Base-by-base conservation (phyloP, 2,888 invertebrate species). In the Helicoverpa assulta region DNA sequence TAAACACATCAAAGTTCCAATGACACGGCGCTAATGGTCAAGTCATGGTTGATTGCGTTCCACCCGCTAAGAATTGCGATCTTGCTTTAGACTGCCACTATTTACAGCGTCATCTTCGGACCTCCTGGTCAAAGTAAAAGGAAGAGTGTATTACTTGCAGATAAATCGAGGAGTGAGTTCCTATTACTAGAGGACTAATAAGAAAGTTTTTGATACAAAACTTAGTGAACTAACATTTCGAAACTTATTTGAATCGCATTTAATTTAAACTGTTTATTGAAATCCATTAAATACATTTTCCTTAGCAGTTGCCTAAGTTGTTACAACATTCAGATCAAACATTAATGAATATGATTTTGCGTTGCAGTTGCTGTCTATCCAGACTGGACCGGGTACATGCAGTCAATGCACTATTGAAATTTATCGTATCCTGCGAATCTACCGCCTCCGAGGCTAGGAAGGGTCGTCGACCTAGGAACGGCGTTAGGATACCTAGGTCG, bases 331-430 rank as follows among this genome's bases (percentile, higher is more conserved):
- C 33, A 75, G 65, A 78, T 78, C 55, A 61, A 73, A 73, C 72
- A 68, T 80, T 80, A 73, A 80, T 66, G 62, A 73, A 55, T 73
- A 74, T 82, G 77, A 83, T 85, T 87, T 82, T 82, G 77, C 78
- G 79, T 80, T 76, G 76, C 78, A 79, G 80, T 85, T 85, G 85
- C 83, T 80, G 87, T 88, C 86, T 87, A 86, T 89, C 85, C 84
- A 76, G 85, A 78, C 84, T 81, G 78, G 84, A 76, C 84, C 83
- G 85, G 85, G 86, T 88, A 86, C 84, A 86, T 88, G 88, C 90
- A 94, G 92, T 93, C 93, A 93, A 93, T 94, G 93, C 90, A 92
- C 93, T 92, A 93, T 94, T 94, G 94, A 94, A 95, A 94, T 94
- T 95, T 94, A 95, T 94, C 91, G 94, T 93, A 93, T 93, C 94